These are phyloP conservation scores for Eulemur coronatus DNA, from an alignment of 2,797 vertebrate species.

Conservation along the genomic window DNA sequence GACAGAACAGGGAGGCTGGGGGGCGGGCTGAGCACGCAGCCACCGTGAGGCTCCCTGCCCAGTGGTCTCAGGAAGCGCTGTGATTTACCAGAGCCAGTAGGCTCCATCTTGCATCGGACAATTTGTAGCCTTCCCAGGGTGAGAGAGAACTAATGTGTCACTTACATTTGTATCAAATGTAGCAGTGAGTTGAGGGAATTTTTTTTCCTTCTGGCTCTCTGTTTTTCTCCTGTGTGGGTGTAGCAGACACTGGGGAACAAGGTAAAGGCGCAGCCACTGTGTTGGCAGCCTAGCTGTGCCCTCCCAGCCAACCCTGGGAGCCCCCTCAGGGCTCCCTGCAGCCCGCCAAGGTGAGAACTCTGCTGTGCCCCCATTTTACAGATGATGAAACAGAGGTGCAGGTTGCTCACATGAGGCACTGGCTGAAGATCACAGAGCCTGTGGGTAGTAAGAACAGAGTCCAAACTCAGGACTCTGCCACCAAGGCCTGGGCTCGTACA, in stretches of 20 bases:
- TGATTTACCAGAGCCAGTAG: slow-evolving; percentile 84
- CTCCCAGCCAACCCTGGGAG: not conserved
- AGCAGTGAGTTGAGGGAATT: slow-evolving; percentile 30
- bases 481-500: not conserved
- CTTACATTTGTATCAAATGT: slow-evolving; percentile 75
- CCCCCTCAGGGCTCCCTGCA: not conserved
- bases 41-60: fast-evolving
- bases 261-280: not conserved
- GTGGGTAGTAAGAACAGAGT: not conserved
- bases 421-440: not conserved
- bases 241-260: not conserved
- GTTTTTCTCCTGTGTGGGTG: not conserved
- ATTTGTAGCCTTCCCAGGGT: slow-evolving; percentile 66
- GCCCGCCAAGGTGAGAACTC: not conserved
- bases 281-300: not conserved
- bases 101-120: slow-evolving; percentile 73
- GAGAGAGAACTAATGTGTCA: slow-evolving; percentile 74
- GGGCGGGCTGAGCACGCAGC: not conserved
- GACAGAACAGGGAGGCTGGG: not conserved
- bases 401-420: not conserved
- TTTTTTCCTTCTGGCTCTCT: not conserved
- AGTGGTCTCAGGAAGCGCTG: slow-evolving; percentile 54
- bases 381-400: not conserved
- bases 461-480: not conserved
- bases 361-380: not conserved